Conservation (phyloP, 2,797 vertebrate genomes). For the Mormyrus proboscirostris region DNA sequence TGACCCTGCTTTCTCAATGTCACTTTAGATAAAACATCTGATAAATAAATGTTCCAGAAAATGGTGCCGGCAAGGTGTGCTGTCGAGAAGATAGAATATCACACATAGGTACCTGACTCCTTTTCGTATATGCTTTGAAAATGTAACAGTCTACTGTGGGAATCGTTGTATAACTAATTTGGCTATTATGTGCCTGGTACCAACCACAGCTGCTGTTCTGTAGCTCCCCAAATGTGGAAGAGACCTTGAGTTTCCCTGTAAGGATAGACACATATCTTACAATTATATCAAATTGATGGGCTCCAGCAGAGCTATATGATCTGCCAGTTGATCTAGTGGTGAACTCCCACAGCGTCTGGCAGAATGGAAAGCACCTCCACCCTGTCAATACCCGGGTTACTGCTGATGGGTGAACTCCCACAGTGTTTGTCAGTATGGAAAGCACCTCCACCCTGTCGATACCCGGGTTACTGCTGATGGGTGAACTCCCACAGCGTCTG, state of each 20-base stretch:
- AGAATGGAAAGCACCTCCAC: too few species aligned
- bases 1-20: background rate
- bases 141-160: background rate
- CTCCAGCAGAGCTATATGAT: slow-evolving; percentile 15
- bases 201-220: background rate
- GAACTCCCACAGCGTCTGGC: background rate
- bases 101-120: background rate
- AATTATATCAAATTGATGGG: slow-evolving; percentile 22
- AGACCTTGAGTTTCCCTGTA: background rate
- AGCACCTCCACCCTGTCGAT: background rate
- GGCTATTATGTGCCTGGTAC: background rate
- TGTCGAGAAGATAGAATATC: background rate
- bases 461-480: background rate
- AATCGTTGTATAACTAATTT: background rate
- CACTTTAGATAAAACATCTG: background rate
- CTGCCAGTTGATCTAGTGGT: slow-evolving; percentile 21
- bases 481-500: background rate
- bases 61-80: background rate
- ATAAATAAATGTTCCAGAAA: background rate
- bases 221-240: background rate
- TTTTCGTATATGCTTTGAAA: background rate
- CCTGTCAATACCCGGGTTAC: too few species aligned
- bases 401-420: too few species aligned
- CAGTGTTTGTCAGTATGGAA: background rate
- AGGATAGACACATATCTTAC: slow-evolving; percentile 8